Evolutionary conservation across 2,797 vertebrate species (phyloP), one percentile per base, ranked within the genome.

Genomic region (Acanthopagrus latus): DNA sequence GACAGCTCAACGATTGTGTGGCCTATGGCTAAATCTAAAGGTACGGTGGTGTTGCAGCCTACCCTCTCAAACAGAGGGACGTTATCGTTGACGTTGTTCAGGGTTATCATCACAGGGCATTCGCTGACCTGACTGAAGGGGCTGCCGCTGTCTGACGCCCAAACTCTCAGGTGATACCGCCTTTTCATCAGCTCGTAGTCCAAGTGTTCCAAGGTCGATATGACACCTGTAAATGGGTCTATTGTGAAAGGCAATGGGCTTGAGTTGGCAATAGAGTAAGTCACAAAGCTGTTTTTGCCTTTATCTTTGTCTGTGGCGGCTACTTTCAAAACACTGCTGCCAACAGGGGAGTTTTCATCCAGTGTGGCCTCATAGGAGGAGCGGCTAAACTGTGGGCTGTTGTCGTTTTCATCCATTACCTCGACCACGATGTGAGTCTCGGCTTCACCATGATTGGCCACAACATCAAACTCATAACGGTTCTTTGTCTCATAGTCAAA

Each of bases 101-200:
- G 95, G 16, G 94, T 95, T 18, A 99, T 96, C 5, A 96, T 97
- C 52, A 98, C 94, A 0, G 95, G 93, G 44, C 96, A 96, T 84
- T 99, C 98, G 0, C 92, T 96, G 82, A 97, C 96, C 38, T 89
- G 97, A 77, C 93, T 96, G 86, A 97, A 99, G 18, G 98, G 98
- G 33, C 94, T 95, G 8, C 98, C 98, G 52, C 97, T 98, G 2
- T 99, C 98, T 0, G 97, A 97, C 0, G 98, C 98, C 96, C 97
- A 97, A 43, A 99, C 94, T 44, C 94, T 95, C 66, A 99, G 92
- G 47, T 96, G 95, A 81, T 97, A 99, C 87, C 95, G 93, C 7
- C 98, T 95, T 75, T 96, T 97, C 96, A 98, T 98, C 71, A 98
- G 91, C 88, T 99, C 98, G 17, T 99, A 99, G 88, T 99, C 98